Conservation (phyloP, 2,888 invertebrate genomes). For the Folsomia candida region DNA sequence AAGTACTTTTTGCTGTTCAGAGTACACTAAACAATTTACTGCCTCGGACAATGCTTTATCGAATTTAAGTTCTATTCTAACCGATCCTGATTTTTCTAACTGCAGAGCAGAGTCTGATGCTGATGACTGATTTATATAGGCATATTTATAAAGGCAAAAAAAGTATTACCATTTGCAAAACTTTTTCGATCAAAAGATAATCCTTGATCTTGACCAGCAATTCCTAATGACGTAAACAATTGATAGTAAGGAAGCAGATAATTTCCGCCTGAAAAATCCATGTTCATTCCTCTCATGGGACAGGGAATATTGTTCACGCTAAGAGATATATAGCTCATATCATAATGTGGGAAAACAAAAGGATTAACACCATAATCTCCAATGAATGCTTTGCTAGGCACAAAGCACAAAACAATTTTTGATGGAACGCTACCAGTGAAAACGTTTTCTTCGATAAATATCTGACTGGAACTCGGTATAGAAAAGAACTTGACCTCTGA, state of each 20-base stretch:
- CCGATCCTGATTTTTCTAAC: constrained; percentile 26
- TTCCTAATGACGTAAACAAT: constrained; percentile 9
- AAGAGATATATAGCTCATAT: constrained; percentile 35
- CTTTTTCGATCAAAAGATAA: constrained; percentile 4
- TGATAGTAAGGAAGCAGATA: constrained; percentile 22
- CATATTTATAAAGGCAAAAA: constrained; percentile 37
- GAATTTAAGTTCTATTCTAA: constrained; percentile 31
- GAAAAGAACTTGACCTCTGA: constrained; percentile 45
- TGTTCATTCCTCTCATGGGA: constrained; percentile 36
- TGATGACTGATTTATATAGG: constrained; percentile 21
- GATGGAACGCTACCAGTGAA: constrained; percentile 52
- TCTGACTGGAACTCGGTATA: constrained; percentile 44
- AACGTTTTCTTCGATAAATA: constrained; percentile 51
- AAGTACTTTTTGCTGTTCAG: constrained; percentile 28
- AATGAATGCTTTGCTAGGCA: constrained; percentile 41
- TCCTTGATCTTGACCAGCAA: constrained; percentile 13
- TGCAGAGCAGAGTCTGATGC: constrained; percentile 18
- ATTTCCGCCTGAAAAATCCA: constrained; percentile 24
- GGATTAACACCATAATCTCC: constrained; percentile 45
- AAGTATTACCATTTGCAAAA: constrained; percentile 11
- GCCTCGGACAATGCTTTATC: constrained; percentile 21
- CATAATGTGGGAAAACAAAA: constrained; percentile 46
- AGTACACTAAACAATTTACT: constrained; percentile 28
- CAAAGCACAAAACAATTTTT: constrained; percentile 51
- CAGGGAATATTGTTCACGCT: constrained; percentile 47